Evolutionary conservation across 2,888 invertebrate genomes (phyloP), one percentile per base, ranked within the genome.

Genomic region (Neoascia interrupta): DNA sequence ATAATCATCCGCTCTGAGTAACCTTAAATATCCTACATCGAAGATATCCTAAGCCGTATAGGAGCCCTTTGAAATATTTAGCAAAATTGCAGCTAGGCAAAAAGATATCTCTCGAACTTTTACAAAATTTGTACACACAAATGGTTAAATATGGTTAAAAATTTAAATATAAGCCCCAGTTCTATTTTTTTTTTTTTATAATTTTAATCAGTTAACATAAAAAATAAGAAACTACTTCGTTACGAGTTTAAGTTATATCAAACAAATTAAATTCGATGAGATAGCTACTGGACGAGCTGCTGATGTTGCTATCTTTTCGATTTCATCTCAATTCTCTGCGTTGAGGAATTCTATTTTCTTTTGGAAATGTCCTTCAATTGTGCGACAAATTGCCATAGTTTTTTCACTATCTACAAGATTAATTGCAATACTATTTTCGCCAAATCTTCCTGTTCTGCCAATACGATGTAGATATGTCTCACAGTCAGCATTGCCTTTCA

Each of bases 391-490:
- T 21, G 90, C 88, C 92, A 94, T 93, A 8, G 94, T 89, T 82
- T 92, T 91, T 0, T 91, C 86, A 1, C 94, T 93, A 85, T 97
- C 98, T n/a, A 99, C 92, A 81, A 99, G 91, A 89, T 99, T 99
- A 53, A 99, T 97, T 4, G 99, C 99, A 84, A 99, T 94, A 39
- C 99, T 99, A 72, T 93, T 93, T 90, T 98, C 98, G 66, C 87
- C 86, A 89, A 99, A 99, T 83, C 99, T 91, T 10, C 98, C 98
- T 0, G 98, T 98, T 81, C 98, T 92, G 0, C 98, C 98, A 86
- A 99, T 99, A 86, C 99, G 92, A 87, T 99, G 99, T 74, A 99
- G 90, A 88, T 99, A 99, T 1, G 99, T 99, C 89, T 99, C 98
- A 89, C 95, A 97, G 88, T 98, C 98, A 0, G 98, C 96, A 85